Conservation (phyloP, 2,888 invertebrate species). For the Nebria brevicollis region DNA sequence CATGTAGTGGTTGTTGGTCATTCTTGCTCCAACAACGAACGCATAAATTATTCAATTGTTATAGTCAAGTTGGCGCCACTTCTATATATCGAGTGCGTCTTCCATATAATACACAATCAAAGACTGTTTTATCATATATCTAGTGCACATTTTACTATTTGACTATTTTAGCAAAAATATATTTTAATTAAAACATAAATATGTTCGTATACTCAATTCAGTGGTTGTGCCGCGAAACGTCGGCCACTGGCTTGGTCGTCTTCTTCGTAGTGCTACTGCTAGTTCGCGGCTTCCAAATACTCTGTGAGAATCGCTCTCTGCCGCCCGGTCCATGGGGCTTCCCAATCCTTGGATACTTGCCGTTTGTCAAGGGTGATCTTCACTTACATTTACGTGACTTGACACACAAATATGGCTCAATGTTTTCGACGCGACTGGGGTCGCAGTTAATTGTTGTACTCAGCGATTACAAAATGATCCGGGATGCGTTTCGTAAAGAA, state of each 20-base stretch:
- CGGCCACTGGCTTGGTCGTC: conserved; percentile 64
- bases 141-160: conserved; percentile 8
- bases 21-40: conserved; percentile 26
- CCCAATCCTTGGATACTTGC: conserved; percentile 85
- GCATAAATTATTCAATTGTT: conserved; percentile 7
- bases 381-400: conserved; percentile 83
- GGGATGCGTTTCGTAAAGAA: conserved; percentile 86
- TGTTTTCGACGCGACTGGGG: conserved; percentile 85
- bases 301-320: conserved; percentile 64
- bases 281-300: conserved; percentile 59
- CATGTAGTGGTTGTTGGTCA: conserved; percentile 37
- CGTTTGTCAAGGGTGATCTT: conserved; percentile 79
- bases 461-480: conserved; percentile 85
- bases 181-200: conserved; percentile 55
- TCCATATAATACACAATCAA: conserved; percentile 11
- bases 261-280: conserved; percentile 63
- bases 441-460: conserved; percentile 86
- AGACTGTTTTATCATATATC: conserved; percentile 1
- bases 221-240: conserved; percentile 61
- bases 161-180: not conserved
- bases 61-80: conserved; percentile 16
- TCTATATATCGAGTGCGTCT: not conserved
- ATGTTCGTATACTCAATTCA: conserved; percentile 67
- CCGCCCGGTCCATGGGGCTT: conserved; percentile 92
- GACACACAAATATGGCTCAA: conserved; percentile 80